phyloP scores from a whole-genome alignment of 2,113 vertebrate species.

The Muntiacus muntjak region DNA sequence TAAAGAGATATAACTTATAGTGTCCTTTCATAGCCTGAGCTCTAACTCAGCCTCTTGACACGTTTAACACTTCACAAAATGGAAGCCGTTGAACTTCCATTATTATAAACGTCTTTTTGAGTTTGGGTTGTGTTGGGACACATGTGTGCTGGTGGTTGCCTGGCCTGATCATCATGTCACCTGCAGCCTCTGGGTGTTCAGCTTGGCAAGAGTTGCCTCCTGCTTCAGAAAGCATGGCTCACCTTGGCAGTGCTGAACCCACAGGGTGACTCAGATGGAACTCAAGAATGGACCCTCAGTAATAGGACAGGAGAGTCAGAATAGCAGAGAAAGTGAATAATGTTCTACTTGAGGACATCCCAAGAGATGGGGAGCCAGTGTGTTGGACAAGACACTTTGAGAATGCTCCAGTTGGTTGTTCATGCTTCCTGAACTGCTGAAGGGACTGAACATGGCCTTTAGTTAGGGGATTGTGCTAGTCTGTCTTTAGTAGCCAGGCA shows the following conservation, averaged over 20 bases:
- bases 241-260: neutral
- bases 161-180: neutral
- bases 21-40: slow-evolving; percentile 34
- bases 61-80: slow-evolving; percentile 68
- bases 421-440: neutral
- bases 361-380: neutral
- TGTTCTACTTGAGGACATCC: neutral
- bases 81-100: slow-evolving; percentile 68
- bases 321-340: neutral
- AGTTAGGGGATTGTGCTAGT: rapidly evolving
- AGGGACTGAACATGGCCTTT: neutral
- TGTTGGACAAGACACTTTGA: neutral
- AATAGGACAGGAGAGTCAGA: too few relatives aligned
- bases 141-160: rapidly evolving
- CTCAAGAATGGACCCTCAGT: neutral
- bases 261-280: rapidly evolving
- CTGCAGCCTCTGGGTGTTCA: neutral
- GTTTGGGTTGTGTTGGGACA: slow-evolving; percentile 8
- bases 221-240: neutral
- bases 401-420: too few relatives aligned
- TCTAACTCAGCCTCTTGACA: slow-evolving; percentile 67
- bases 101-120: slow-evolving; percentile 65
- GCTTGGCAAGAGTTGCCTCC: neutral
- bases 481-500: neutral
- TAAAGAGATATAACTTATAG: slow-evolving; percentile 70